Percentiles rank a stretch among this genome's conserved stretches.
phyloP scores from a whole-genome alignment of 2,888 invertebrate species.

The Epicampocera succincta region DNA sequence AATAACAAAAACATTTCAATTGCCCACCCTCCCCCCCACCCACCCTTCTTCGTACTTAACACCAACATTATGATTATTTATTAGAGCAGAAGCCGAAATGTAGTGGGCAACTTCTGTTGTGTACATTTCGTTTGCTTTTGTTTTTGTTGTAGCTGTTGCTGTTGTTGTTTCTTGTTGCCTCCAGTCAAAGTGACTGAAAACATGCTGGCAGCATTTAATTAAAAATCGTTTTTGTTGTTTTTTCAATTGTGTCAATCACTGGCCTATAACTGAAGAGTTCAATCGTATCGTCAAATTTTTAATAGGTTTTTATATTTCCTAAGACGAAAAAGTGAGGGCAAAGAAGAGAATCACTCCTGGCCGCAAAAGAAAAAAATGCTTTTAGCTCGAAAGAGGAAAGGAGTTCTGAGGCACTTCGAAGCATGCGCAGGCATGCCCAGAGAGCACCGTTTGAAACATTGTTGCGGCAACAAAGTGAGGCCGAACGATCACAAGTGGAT shows the following conservation, averaged over 20 bases:
- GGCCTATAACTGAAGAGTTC: slow-evolving; percentile 3
- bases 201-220: slow-evolving; percentile 28
- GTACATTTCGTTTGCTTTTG: background rate
- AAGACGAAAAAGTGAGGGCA: too few relatives aligned
- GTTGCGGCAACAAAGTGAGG: too few relatives aligned
- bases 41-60: slow-evolving; percentile 66
- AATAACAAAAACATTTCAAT: slow-evolving; percentile 51
- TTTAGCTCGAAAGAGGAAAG: too few relatives aligned
- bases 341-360: too few relatives aligned
- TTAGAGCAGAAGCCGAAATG: slow-evolving; percentile 56
- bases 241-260: slow-evolving; percentile 40
- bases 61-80: slow-evolving; percentile 68
- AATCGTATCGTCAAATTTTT: slow-evolving; percentile 1
- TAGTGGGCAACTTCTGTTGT: slow-evolving; percentile 5
- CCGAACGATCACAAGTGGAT: too few relatives aligned
- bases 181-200: slow-evolving; percentile 10
- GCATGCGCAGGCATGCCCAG: too few relatives aligned
- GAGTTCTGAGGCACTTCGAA: too few relatives aligned
- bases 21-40: slow-evolving; percentile 64
- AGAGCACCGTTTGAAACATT: too few relatives aligned
- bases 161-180: too few relatives aligned
- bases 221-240: slow-evolving; percentile 3
- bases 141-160: background rate
- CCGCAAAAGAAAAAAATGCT: too few relatives aligned
- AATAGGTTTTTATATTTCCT: background rate